Conservation (phyloP, 1,140 invertebrate species). For the Batillaria attramentaria region DNA sequence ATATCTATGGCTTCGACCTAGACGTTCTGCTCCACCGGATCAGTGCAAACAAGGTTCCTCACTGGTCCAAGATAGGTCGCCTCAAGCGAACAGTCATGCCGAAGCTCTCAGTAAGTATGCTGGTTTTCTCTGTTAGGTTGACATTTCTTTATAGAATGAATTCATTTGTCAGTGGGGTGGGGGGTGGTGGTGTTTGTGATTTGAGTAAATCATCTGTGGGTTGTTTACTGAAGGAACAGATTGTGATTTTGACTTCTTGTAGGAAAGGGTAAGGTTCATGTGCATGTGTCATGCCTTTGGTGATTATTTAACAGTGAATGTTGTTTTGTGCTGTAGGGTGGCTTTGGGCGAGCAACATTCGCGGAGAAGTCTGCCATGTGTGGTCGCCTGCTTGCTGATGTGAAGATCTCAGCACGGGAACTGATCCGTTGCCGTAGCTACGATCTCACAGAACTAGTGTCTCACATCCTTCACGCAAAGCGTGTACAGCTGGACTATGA, state of each 20-base stretch:
- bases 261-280: no score
- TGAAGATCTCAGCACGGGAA: conserved; percentile 94
- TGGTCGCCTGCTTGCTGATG: conserved; percentile 93
- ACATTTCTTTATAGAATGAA: no score
- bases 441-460: conserved; percentile 88
- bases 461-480: conserved; percentile 74
- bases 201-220: no score
- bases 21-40: conserved; percentile 90
- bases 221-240: no score
- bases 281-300: no score
- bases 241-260: no score
- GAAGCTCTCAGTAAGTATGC: conserved; percentile 70
- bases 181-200: conserved; percentile 1
- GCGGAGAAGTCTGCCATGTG: conserved; percentile 76
- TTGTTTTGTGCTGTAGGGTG: conserved; percentile 47
- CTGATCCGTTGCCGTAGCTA: conserved; percentile 92
- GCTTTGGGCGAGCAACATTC: conserved; percentile 60
- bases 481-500: conserved; percentile 64
- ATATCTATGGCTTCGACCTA: conserved; percentile 89
- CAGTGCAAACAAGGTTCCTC: conserved; percentile 80
- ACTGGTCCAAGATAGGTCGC: conserved; percentile 93
- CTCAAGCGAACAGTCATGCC: conserved; percentile 80
- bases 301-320: no score
- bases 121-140: no score
- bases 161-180: no score